Evolutionary conservation across 2,888 invertebrate genomes (phyloP).

Genomic region (Branchipolynoe longqiensis): DNA sequence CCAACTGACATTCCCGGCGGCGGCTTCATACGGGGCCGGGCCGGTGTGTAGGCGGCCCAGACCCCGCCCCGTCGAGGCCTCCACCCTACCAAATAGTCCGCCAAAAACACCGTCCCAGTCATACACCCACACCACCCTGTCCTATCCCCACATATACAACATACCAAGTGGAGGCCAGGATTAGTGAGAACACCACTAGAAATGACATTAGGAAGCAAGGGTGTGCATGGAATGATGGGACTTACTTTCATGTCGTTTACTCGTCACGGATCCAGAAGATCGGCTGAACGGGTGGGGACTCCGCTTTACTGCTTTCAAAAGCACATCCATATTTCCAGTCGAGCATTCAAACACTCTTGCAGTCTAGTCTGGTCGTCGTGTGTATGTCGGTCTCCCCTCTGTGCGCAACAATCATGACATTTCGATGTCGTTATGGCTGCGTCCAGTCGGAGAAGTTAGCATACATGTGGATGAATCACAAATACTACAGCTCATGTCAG

Average conservation of each 20-base stretch:
- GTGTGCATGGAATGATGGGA: no score
- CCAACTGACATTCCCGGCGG: no score
- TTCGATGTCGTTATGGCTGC: background rate
- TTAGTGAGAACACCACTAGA: no score
- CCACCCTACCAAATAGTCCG: no score
- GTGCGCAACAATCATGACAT: background rate
- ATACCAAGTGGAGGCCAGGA: no score
- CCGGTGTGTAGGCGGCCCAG: no score
- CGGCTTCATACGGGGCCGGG: no score
- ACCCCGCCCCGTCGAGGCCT: no score
- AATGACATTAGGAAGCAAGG: no score
- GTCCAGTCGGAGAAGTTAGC: background rate
- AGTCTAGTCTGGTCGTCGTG: background rate
- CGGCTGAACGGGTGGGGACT: conserved; percentile 18
- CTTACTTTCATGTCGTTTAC: conserved; percentile 17
- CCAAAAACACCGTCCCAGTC: no score
- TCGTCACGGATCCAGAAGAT: background rate
- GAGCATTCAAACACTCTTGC: background rate
- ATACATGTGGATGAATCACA: background rate
- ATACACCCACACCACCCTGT: no score
- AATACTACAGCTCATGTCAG: background rate
- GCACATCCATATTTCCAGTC: background rate
- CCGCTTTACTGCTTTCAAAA: conserved; percentile 18
- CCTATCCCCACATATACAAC: no score
- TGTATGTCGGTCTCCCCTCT: background rate